These are phyloP conservation scores for Heloderma charlesbogerti DNA, from an alignment of 2,113 vertebrate genomes.

Conservation along the genomic window DNA sequence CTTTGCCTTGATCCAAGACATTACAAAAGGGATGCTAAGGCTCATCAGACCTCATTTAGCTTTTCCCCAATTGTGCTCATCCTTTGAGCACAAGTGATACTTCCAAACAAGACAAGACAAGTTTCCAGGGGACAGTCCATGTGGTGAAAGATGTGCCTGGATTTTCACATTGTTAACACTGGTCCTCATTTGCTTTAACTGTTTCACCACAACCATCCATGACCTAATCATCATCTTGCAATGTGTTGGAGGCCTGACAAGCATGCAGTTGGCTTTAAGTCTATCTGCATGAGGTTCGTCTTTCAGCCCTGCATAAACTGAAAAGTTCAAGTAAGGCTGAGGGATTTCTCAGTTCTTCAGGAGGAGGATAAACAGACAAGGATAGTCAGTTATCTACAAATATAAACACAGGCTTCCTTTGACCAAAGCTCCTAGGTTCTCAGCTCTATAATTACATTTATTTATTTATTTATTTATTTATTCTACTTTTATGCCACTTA, in stretches of 20 bases:
- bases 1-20: neutral
- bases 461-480: neutral
- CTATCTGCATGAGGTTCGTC: neutral
- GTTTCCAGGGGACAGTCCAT: neutral
- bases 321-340: neutral
- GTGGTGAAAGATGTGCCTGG: neutral
- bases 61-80: neutral
- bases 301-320: neutral
- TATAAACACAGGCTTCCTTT: too few relatives aligned
- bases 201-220: neutral
- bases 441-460: too few relatives aligned
- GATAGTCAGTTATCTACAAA: too few relatives aligned
- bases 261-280: neutral
- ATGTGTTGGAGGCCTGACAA: neutral
- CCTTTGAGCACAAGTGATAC: neutral
- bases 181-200: neutral
- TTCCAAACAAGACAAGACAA: neutral
- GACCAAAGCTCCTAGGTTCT: too few relatives aligned
- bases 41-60: neutral
- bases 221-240: neutral
- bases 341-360: neutral
- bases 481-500: too few relatives aligned
- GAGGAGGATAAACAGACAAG: too few relatives aligned
- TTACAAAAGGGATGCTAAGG: neutral
- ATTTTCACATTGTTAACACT: neutral